phyloP scores from a whole-genome alignment of 2,113 vertebrate species.

The Lophotis ruficrista region DNA sequence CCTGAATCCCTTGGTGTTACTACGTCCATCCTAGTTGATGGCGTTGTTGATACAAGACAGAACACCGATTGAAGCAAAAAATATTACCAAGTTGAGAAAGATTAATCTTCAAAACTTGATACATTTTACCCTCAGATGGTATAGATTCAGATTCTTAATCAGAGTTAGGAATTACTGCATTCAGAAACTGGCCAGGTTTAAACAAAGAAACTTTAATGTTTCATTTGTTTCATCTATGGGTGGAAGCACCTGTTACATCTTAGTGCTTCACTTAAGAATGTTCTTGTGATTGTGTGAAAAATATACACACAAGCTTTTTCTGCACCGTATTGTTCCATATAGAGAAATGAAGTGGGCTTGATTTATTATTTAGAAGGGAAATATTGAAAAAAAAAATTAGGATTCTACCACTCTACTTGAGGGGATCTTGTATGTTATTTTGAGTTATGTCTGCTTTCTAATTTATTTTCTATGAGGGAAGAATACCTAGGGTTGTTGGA shows the following conservation, averaged over 20 bases:
- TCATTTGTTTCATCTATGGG: background rate
- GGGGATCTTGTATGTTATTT: constrained; percentile 51
- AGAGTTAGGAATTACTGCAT: background rate
- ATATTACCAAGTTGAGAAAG: background rate
- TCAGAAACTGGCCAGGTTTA: background rate
- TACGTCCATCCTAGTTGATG: background rate
- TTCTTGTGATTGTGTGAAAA: constrained; percentile 34
- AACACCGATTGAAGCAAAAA: background rate
- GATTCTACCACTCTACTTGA: constrained; percentile 56
- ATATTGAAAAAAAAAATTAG: constrained; percentile 62
- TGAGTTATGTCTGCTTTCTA: constrained; percentile 41
- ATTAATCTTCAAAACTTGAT: background rate
- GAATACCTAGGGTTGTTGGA: constrained; percentile 64
- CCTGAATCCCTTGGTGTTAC: background rate
- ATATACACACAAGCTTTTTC: constrained; percentile 7
- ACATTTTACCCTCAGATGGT: background rate
- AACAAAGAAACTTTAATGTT: background rate
- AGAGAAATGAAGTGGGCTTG: constrained; percentile 24
- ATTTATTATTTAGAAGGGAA: constrained; percentile 68
- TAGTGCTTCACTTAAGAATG: background rate
- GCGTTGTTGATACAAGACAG: background rate
- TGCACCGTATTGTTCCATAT: background rate
- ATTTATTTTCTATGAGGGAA: constrained; percentile 59
- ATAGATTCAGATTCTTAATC: background rate
- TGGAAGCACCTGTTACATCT: constrained; percentile 1